Evolutionary conservation across 2,797 vertebrate species (phyloP), one percentile per base, ranked within the genome.

Genomic region (Coracias cyanogaster): DNA sequence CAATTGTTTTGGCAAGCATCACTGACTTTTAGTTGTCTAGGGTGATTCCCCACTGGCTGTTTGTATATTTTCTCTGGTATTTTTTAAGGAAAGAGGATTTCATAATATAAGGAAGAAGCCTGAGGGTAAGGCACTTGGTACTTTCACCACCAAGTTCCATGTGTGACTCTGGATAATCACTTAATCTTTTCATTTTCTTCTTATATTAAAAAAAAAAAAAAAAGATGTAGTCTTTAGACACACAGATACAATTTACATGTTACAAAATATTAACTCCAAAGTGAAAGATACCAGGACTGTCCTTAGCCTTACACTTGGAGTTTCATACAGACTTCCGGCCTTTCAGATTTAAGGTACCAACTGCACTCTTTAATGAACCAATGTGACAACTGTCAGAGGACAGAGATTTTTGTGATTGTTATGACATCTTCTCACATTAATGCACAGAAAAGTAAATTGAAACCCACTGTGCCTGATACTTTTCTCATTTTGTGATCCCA

Each of bases 1-100:
- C 96, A 82, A 91, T 89, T 93, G 76, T 86, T 94, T 84, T 92
- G 79, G 60, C 61, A 94, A 87, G 84, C 80, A 76, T 65, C 74
- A 77, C 76, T 87, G 52, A 81, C 51, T 96, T 92, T 64, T 94
- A 92, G 73, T 90, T 94, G 55, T 92, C 94, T 84, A 78, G 51
- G 57, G 20, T 76, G 94, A 91, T 76, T 85, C 76, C 70, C 64
- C 54, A 33, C 22, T 90, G 90, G 6, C 41, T 49, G 31, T 79
- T 89, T 86, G 64, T 83, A 21, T 72, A 62, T 83, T 93, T 89
- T 85, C 35, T 79, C 15, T 26, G 31, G 6, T 54, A 14, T 37
- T 64, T 66, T 89, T 86, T 64, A 49, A 89, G 58, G 51, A 57
- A 93, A 74, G 26, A 41, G 7, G 5, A 48, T 82, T 3, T 78